Percentiles rank a stretch among this genome's conserved stretches.
Conservation (phyloP, 2,797 vertebrate genomes). For the Ptychobarbus kaznakovi region DNA sequence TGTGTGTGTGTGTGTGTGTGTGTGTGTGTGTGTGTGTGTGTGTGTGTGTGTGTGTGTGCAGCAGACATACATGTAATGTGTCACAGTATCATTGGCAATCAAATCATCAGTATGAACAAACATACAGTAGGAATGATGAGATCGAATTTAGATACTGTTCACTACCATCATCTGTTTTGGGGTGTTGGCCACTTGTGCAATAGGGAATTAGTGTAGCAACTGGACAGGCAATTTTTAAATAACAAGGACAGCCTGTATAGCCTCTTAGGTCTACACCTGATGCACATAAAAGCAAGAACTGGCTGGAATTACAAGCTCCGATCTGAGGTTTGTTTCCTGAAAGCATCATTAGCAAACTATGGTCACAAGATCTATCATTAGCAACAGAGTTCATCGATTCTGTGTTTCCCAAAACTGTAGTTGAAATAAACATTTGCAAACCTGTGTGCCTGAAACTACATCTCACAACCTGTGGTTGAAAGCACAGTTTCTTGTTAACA, state of each 20-base stretch:
- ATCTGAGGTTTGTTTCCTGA: too few species aligned
- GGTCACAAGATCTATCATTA: neutral
- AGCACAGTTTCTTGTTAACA: neutral
- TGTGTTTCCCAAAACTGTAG: neutral
- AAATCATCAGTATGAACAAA: neutral
- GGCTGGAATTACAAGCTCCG: neutral
- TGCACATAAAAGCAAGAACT: neutral
- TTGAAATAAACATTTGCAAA: neutral
- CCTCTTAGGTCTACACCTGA: neutral
- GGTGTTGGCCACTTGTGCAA: conserved; percentile 65
- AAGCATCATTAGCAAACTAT: neutral
- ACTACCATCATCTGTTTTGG: conserved; percentile 1
- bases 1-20: conserved; percentile 3
- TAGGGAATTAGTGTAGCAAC: conserved; percentile 54
- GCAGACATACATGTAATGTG: conserved; percentile 33
- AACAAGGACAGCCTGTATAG: neutral
- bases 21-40: neutral
- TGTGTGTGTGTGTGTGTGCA: conserved; percentile 4
- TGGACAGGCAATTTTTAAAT: neutral
- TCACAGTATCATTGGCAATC: conserved; percentile 20
- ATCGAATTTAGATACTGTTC: neutral
- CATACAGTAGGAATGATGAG: neutral
- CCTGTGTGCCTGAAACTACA: neutral
- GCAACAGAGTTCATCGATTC: neutral
- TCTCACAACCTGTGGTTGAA: neutral